Conservation (phyloP, 2,888 invertebrate species). For the Epirrhoe alternata region DNA sequence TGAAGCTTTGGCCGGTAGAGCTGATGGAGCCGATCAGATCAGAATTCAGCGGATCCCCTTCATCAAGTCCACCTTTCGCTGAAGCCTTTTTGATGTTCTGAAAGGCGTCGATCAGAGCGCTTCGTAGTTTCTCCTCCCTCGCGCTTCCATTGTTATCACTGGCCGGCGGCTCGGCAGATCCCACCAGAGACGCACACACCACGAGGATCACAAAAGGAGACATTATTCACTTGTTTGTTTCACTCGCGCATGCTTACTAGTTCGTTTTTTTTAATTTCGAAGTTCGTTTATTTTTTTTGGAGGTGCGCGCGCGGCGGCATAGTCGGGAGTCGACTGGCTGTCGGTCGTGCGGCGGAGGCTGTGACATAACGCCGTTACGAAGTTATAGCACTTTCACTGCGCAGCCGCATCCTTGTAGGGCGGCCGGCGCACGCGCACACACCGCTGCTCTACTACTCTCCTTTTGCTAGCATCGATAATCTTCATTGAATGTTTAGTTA, state of each 20-base stretch:
- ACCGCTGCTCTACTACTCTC: conserved; percentile 41
- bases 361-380: conserved; percentile 81
- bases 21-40: conserved; percentile 72
- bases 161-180: conserved; percentile 59
- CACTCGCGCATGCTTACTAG: conserved; percentile 19
- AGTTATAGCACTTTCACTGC: conserved; percentile 77
- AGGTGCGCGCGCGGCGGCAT: conserved; percentile 74
- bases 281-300: conserved; percentile 43
- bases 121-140: conserved; percentile 75
- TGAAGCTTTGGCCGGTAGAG: conserved; percentile 41
- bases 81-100: conserved; percentile 78
- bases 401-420: conserved; percentile 60
- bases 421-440: conserved; percentile 40
- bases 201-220: conserved; percentile 68
- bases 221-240: conserved; percentile 55
- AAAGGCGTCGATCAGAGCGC: conserved; percentile 78
- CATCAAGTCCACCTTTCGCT: conserved; percentile 70
- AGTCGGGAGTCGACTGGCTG: conserved; percentile 71
- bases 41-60: conserved; percentile 62
- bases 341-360: conserved; percentile 49
- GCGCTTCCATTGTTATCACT: conserved; percentile 65
- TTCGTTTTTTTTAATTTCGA: conserved; percentile 23
- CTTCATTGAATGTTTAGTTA: conserved; percentile 3
- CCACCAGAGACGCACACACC: conserved; percentile 65
- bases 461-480: conserved; percentile 20